These are phyloP conservation scores for Wiebesia pumilae DNA, from an alignment of 1,140 invertebrate genomes.

Conservation along the genomic window DNA sequence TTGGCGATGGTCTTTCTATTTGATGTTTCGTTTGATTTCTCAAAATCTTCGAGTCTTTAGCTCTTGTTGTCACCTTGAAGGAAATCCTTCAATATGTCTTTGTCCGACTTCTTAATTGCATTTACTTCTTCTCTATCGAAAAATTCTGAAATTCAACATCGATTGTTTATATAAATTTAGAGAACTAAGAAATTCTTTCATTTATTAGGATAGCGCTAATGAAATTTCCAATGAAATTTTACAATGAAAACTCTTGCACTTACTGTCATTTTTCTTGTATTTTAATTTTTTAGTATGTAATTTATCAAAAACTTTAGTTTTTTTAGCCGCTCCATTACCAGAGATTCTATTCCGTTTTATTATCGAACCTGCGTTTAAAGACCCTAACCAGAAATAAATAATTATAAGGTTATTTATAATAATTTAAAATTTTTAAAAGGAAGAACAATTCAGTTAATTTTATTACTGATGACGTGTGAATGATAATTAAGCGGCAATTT, in stretches of 20 bases:
- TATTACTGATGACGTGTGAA: background rate
- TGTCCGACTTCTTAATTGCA: background rate
- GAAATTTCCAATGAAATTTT: background rate
- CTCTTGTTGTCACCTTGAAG: constrained; percentile 34
- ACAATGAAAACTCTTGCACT: background rate
- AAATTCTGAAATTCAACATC: constrained; percentile 9
- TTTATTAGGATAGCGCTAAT: too few species aligned
- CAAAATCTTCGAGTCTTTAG: constrained; percentile 20
- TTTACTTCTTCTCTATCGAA: background rate
- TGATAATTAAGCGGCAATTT: background rate
- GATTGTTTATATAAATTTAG: background rate
- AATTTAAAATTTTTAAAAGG: background rate
- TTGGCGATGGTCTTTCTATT: constrained; percentile 46
- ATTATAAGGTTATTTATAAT: constrained; percentile 14
- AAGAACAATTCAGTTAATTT: background rate
- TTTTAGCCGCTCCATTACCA: background rate
- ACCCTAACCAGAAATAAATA: background rate
- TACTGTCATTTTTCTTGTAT: constrained; percentile 52
- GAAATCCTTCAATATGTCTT: constrained; percentile 37
- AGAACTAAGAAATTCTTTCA: too few species aligned
- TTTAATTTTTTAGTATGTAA: constrained; percentile 32
- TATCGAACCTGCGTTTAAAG: background rate
- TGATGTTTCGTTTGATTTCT: constrained; percentile 10
- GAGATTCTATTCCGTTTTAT: background rate
- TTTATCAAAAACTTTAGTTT: constrained; percentile 2